Percentiles rank a stretch among this genome's conserved stretches.
These are phyloP conservation scores for Notolabrus celidotus DNA, from an alignment of 2,797 vertebrate genomes.

Conservation along the genomic window DNA sequence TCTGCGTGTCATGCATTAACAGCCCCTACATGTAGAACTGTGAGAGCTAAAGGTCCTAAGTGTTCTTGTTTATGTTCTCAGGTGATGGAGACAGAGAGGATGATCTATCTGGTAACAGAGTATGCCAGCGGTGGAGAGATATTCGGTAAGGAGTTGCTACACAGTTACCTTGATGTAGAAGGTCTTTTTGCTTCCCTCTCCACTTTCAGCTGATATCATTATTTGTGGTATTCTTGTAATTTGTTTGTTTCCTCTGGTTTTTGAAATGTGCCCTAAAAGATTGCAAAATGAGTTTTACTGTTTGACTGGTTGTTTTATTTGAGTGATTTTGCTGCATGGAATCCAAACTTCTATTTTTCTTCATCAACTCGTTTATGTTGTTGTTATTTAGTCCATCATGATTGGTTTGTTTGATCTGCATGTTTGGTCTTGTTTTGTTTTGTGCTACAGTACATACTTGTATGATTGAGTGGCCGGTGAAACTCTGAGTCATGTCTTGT, in stretches of 20 bases:
- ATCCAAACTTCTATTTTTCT: too few species aligned
- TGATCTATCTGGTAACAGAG: conserved; percentile 99
- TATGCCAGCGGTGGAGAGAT: conserved; percentile 98
- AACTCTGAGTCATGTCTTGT: background rate
- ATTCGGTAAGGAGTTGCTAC: conserved; percentile 93
- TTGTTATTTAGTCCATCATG: background rate
- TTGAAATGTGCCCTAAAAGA: too few species aligned
- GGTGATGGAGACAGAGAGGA: conserved; percentile 99
- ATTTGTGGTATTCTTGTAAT: too few species aligned
- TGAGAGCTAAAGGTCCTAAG: conserved; percentile 13
- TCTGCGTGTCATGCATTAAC: background rate
- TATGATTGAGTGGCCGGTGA: background rate
- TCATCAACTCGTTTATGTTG: too few species aligned
- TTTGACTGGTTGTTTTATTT: too few species aligned
- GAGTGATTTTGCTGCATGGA: too few species aligned
- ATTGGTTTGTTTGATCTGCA: background rate
- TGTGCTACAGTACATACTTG: background rate
- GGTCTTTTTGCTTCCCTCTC: background rate
- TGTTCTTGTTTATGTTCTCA: conserved; percentile 76
- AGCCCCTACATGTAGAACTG: too few species aligned
- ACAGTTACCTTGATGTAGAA: background rate
- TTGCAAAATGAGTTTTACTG: too few species aligned
- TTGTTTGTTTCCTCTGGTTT: too few species aligned
- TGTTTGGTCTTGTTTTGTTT: background rate
- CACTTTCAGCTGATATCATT: too few species aligned